Evolutionary conservation across 2,888 invertebrate genomes (phyloP).

Genomic region (Caenorhabditis sp.): DNA sequence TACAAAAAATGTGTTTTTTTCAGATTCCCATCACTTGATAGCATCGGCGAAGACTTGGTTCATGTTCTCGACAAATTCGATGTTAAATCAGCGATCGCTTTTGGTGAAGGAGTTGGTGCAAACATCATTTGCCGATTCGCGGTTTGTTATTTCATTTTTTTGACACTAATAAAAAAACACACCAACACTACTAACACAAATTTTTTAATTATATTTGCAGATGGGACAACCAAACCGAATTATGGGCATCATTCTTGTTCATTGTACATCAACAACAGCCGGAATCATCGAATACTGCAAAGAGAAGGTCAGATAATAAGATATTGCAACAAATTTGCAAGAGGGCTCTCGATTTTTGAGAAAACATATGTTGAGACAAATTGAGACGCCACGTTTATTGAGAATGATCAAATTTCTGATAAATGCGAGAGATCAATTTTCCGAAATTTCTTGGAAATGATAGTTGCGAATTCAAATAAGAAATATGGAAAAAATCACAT

Average conservation of each 20-base stretch:
- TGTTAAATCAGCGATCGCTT: conserved; percentile 81
- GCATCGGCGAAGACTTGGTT: conserved; percentile 83
- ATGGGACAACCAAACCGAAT: conserved; percentile 82
- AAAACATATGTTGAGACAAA: not conserved
- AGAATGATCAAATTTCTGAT: not conserved
- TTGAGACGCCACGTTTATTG: not conserved
- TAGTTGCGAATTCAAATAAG: too few species aligned
- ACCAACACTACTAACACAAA: not conserved
- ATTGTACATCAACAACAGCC: conserved; percentile 86
- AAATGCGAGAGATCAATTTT: too few species aligned
- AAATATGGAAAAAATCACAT: too few species aligned
- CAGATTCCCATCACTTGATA: conserved; percentile 83
- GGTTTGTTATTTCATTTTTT: conserved; percentile 67
- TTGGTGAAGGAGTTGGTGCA: conserved; percentile 88
- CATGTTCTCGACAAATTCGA: conserved; percentile 83
- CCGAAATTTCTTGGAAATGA: too few species aligned
- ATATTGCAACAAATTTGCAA: not conserved
- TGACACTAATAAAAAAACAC: not conserved
- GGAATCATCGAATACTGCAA: conserved; percentile 86
- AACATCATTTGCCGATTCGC: conserved; percentile 86
- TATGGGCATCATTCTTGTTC: conserved; percentile 84
- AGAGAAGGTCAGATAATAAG: conserved; percentile 77
- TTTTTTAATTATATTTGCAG: conserved; percentile 56
- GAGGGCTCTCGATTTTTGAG: too few species aligned
- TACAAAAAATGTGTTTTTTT: conserved; percentile 4